phyloP scores from a whole-genome alignment of 2,797 vertebrate species.

The Aythya fuligula region DNA sequence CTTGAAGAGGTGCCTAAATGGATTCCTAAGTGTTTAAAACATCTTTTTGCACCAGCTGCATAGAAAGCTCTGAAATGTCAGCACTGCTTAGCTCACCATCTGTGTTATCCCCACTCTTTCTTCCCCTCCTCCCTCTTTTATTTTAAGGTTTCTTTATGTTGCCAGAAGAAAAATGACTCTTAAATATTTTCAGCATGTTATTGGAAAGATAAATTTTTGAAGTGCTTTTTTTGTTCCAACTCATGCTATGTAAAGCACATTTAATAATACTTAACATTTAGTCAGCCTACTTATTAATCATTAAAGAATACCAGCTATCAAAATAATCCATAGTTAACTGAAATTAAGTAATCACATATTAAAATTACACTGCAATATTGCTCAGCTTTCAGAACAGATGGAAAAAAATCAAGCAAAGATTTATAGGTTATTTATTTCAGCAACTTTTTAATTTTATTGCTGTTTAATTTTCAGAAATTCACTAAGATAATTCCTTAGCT shows the following conservation, averaged over 20 bases:
- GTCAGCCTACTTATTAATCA: slow-evolving; percentile 55
- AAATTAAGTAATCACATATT: slow-evolving; percentile 51
- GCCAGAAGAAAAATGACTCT: slow-evolving; percentile 47
- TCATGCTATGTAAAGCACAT: slow-evolving; percentile 52
- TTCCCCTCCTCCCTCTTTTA: slow-evolving; percentile 30
- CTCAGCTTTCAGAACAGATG: slow-evolving; percentile 52
- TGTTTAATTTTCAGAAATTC: slow-evolving; percentile 14
- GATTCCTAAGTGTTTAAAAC: background rate
- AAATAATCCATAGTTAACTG: slow-evolving; percentile 35
- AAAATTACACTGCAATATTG: background rate
- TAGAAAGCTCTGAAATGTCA: slow-evolving; percentile 63
- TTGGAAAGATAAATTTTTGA: slow-evolving; percentile 44
- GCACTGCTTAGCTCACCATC: slow-evolving; percentile 15
- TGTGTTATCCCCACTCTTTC: slow-evolving; percentile 16
- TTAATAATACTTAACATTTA: slow-evolving; percentile 62
- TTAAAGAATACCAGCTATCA: slow-evolving; percentile 41
- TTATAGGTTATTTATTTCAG: slow-evolving; percentile 23
- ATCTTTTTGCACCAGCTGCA: slow-evolving; percentile 36
- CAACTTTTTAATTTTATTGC: slow-evolving; percentile 25
- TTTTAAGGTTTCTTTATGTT: slow-evolving; percentile 66
- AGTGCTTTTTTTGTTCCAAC: slow-evolving; percentile 7
- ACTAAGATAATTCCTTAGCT: background rate
- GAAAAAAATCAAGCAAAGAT: slow-evolving; percentile 22
- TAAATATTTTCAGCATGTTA: slow-evolving; percentile 3
- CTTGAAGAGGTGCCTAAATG: background rate